Conservation (phyloP, 2,888 invertebrate species). For the Perizoma affinitatum region DNA sequence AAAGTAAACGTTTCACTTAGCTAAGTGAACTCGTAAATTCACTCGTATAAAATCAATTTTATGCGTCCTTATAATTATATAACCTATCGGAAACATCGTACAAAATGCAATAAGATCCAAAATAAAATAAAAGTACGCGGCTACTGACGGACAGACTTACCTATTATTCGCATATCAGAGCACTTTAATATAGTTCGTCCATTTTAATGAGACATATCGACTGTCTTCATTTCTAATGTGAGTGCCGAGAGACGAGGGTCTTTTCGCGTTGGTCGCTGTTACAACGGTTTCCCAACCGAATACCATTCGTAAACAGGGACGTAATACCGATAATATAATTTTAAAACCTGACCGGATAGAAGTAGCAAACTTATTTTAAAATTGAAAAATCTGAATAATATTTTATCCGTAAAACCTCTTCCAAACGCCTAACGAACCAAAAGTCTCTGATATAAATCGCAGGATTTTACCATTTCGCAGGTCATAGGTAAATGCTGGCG, state of each 20-base stretch:
- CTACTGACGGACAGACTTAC: slow-evolving; percentile 64
- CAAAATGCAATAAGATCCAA: slow-evolving; percentile 22
- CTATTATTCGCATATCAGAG: slow-evolving; percentile 80
- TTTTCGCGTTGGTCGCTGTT: slow-evolving; percentile 55
- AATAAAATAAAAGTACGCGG: slow-evolving; percentile 30
- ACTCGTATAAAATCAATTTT: slow-evolving; percentile 3
- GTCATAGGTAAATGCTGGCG: no score
- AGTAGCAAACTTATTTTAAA: no score
- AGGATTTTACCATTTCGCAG: no score
- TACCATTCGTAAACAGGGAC: slow-evolving; percentile 54
- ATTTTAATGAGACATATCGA: slow-evolving; percentile 63
- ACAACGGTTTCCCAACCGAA: slow-evolving; percentile 82
- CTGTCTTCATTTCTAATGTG: slow-evolving; percentile 43
- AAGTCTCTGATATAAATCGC: no score
- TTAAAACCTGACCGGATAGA: no score
- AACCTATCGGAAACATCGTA: background rate
- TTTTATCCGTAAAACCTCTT: no score
- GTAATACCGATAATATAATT: no score
- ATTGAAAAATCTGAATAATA: no score
- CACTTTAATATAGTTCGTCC: slow-evolving; percentile 76
- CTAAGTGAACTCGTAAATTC: no score
- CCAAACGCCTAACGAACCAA: no score
- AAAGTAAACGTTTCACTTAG: no score
- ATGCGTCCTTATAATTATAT: slow-evolving; percentile 11
- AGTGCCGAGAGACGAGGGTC: slow-evolving; percentile 48